Evolutionary conservation across 2,113 vertebrate genomes (phyloP).

Genomic region (Sinocyclocheilus grahami): DNA sequence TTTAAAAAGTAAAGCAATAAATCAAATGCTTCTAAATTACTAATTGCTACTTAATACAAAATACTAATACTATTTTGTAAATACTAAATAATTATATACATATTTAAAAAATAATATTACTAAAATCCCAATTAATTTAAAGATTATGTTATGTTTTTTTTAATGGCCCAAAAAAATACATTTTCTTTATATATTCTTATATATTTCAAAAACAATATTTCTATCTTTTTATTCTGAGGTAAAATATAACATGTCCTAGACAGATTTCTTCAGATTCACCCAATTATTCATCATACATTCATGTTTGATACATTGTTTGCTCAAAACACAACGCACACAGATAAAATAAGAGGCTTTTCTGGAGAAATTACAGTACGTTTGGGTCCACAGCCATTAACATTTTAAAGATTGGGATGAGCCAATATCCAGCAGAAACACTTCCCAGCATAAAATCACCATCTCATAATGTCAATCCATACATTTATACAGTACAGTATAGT

Average conservation of each 20-base stretch:
- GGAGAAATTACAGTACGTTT: conserved; percentile 41
- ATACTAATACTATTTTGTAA: no score
- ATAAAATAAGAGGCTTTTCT: background rate
- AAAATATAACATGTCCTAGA: background rate
- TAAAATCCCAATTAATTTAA: no score
- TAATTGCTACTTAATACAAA: no score
- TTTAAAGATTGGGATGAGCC: conserved; percentile 47
- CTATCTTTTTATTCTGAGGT: background rate
- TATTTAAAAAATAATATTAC: no score
- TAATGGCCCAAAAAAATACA: no score
- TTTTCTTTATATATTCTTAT: background rate
- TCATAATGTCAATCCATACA: background rate
- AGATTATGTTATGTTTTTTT: no score
- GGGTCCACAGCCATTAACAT: conserved; percentile 63
- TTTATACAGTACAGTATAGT: background rate
- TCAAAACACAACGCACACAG: background rate
- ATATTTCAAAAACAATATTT: background rate
- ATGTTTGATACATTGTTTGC: conserved; percentile 23
- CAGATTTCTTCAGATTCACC: no score
- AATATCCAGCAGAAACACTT: background rate
- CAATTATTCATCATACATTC: background rate
- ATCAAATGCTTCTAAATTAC: background rate
- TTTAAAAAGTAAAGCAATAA: background rate
- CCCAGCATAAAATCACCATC: background rate
- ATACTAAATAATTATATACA: no score